These are phyloP conservation scores for Zophobas atratus DNA, from an alignment of 1,140 invertebrate genomes.

Conservation along the genomic window DNA sequence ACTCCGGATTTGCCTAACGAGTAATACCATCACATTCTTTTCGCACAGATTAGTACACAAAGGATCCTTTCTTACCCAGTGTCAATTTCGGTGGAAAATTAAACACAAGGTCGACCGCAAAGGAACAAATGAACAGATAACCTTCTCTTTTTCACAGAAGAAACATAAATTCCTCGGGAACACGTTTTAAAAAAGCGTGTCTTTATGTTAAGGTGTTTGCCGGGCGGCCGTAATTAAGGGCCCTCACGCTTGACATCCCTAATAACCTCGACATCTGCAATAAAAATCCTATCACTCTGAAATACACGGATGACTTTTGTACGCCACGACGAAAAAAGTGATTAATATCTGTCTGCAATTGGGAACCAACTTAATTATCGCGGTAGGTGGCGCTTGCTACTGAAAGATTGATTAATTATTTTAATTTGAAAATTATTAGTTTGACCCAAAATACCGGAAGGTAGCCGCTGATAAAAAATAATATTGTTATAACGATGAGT, in stretches of 20 bases:
- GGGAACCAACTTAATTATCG: slow-evolving; percentile 44
- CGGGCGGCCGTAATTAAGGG: slow-evolving; percentile 28
- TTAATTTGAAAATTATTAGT: slow-evolving; percentile 46
- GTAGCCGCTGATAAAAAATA: slow-evolving; percentile 14
- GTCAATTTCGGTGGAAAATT: too few species aligned
- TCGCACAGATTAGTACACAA: too few species aligned
- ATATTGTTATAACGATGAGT: slow-evolving; percentile 7
- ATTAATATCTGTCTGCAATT: slow-evolving; percentile 49
- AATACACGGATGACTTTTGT: slow-evolving; percentile 32
- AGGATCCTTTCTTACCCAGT: too few species aligned
- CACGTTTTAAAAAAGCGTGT: too few species aligned
- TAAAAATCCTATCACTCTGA: slow-evolving; percentile 28
- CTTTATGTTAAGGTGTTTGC: too few species aligned
- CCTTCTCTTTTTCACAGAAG: too few species aligned
- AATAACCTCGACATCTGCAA: slow-evolving; percentile 19
- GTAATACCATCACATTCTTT: too few species aligned
- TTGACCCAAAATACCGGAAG: slow-evolving; percentile 45
- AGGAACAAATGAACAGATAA: slow-evolving; percentile 7
- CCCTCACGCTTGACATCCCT: slow-evolving; percentile 11
- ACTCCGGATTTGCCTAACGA: too few species aligned
- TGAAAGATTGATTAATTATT: slow-evolving; percentile 51
- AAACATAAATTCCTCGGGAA: too few species aligned
- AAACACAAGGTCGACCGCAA: slow-evolving; percentile 8
- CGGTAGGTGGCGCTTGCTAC: slow-evolving; percentile 46
- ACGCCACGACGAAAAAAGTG: slow-evolving; percentile 25